phyloP scores from a whole-genome alignment of 2,888 invertebrate genomes.

The Timema podura region DNA sequence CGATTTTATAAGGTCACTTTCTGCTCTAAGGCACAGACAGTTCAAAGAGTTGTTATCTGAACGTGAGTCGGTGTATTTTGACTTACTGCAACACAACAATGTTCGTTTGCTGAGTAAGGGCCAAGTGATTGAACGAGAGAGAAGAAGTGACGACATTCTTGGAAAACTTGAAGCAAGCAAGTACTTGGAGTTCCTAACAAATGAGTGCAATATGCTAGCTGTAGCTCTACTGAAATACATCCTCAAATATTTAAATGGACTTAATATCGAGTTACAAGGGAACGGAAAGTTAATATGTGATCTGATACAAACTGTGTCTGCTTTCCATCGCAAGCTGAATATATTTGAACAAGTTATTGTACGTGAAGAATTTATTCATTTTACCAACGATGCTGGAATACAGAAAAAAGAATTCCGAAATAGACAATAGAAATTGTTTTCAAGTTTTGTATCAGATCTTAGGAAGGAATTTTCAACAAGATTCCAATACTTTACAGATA shows the following conservation, averaged over 20 bases:
- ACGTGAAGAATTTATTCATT: constrained; percentile 26
- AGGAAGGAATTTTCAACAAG: constrained; percentile 29
- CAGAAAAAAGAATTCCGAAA: constrained; percentile 36
- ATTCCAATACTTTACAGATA: background rate
- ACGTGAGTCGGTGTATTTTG: constrained; percentile 36
- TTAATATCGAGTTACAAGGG: constrained; percentile 27
- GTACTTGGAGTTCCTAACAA: constrained; percentile 2
- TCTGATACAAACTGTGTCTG: constrained; percentile 34
- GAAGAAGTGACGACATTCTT: constrained; percentile 13
- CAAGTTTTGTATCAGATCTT: constrained; percentile 35
- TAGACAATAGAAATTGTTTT: constrained; percentile 36
- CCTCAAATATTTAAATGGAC: constrained; percentile 13
- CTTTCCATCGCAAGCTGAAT: constrained; percentile 33
- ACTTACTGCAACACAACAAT: constrained; percentile 35
- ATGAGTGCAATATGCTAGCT: background rate
- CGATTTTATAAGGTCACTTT: constrained; percentile 23
- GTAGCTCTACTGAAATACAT: constrained; percentile 4
- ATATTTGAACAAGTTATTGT: constrained; percentile 24
- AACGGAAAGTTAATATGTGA: constrained; percentile 34
- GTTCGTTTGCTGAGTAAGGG: constrained; percentile 36
- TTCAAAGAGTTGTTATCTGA: constrained; percentile 20
- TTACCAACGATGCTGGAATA: constrained; percentile 37
- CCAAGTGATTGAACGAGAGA: constrained; percentile 13
- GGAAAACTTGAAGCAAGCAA: background rate
- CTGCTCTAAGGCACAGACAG: constrained; percentile 33